Percentiles rank a stretch among this genome's conserved stretches.
Conservation (phyloP, 2,888 invertebrate genomes). For the Danaus chrysippus region DNA sequence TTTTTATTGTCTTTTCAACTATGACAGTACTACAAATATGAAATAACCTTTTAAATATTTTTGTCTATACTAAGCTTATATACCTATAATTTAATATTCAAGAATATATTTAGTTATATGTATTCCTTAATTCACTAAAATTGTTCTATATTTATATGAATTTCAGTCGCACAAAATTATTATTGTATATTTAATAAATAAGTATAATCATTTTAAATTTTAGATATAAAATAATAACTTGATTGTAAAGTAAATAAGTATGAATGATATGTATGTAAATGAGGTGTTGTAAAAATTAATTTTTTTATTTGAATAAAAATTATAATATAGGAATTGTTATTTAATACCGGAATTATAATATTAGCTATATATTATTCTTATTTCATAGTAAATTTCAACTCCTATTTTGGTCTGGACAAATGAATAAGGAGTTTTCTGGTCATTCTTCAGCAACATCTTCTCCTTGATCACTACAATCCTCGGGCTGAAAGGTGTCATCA, state of each 20-base stretch:
- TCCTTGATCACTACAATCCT: slow-evolving; percentile 55
- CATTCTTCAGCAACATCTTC: slow-evolving; percentile 41
- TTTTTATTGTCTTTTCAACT: too few relatives aligned
- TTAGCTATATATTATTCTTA: background rate
- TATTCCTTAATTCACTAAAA: background rate
- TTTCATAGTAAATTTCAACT: background rate
- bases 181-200: background rate
- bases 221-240: background rate
- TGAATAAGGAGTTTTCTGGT: background rate
- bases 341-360: background rate
- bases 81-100: too few relatives aligned
- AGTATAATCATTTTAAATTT: slow-evolving; percentile 10
- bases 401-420: background rate
- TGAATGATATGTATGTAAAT: slow-evolving; percentile 26
- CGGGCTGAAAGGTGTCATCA: slow-evolving; percentile 64
- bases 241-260: slow-evolving; percentile 17
- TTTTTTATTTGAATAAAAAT: slow-evolving; percentile 48
- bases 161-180: slow-evolving; percentile 5
- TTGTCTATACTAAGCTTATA: too few relatives aligned
- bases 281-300: slow-evolving; percentile 58
- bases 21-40: too few relatives aligned
- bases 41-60: too few relatives aligned
- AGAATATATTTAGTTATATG: too few relatives aligned
- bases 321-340: background rate
- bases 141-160: background rate